Evolutionary conservation across 1,140 invertebrate genomes (phyloP), one percentile per base, ranked within the genome.

Genomic region (Dreissena polymorpha): DNA sequence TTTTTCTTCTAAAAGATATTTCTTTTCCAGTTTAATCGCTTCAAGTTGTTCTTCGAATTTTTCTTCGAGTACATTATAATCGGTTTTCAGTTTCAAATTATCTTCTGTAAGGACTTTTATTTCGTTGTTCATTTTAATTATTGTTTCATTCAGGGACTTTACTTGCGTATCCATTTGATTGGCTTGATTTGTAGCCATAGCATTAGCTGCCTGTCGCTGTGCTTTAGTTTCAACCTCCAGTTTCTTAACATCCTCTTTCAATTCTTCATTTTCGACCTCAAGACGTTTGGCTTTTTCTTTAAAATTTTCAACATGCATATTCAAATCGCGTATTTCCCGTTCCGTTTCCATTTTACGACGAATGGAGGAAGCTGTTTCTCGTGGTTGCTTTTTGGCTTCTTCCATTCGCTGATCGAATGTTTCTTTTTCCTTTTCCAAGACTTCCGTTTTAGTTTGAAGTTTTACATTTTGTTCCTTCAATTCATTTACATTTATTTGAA

Each of bases 341-440:
- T 82, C 79, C 13, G 79, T 82, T 74, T 82, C 79, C 79, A 82
- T 82, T 68, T 73, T 82, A 25, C 79, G 73, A 0, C 79, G 70
- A 18, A 82, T 82, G 16, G 79, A 82, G 0, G 79, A 82, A 18
- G 79, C 79, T 29, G 79, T 74, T 65, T 82, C 79, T 50, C 79
- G 14, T 73, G 69, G 69, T 29, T 74, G 71, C 65, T 72, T 82
- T 82, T 39, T 49, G 14, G 79, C 79, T 65, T 82, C 63, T 68
- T 82, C 79, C 13, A 82, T 39, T 27, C 50, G 39, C 16, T 65
- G 23, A 53, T 82, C 79, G 55, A 82, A 82, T 21, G 60, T 29
- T 68, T 73, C 79, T 53, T 82, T 73, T 68, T 82, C 79, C 14
- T 82, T 82, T 27, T 74, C 57, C 55, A 82, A 7, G 14, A 82